Base-by-base conservation (phyloP, 1,140 invertebrate species). In the Drosophila ananassae region DNA sequence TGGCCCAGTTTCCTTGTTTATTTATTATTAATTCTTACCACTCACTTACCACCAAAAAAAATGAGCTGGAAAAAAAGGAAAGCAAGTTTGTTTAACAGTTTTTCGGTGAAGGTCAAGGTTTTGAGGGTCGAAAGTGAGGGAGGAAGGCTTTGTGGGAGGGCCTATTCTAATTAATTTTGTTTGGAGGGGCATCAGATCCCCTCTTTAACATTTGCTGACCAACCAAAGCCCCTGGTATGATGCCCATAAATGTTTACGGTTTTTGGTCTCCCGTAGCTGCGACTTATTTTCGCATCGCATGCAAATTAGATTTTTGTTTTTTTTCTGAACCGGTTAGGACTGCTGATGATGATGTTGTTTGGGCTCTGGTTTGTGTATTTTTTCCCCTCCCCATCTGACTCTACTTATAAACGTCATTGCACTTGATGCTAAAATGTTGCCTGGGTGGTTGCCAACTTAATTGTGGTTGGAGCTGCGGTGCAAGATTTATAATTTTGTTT, bases 201-300 rank as follows among this genome's bases (percentile, higher is more conserved):
- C 7, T 1, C 7, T 10, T 13, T 6, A 5, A 39, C 52, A 46
- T 62, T 67, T 37, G 24, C 66, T 69, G 66, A 69, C 66, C 66
- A 69, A 30, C 50, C 30, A 66, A 72, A 44, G 17, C 17, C 41
- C 30, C 53, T 32, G 34, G 30, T 52, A 22, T 54, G 21, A 21
- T 21, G 32, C 44, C 58, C 69, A 73, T 73, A 73, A 73, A 73
- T 73, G 51, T 73, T 73, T 55, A 73, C 46, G 63, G 51, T 24
- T 69, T 67, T 67, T 69, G 41, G 41, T 13, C 28, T 22, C 32
- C 12, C 13, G 21, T 25, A 53, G 30, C 47, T 34, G 55, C 54
- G 44, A 3, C 6, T 54, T 39, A 28, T 52, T 57, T 73, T 73
- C 66, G 66, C 66, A 41, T 56, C 46, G 51, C 71, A 73, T 73